Percentiles rank a stretch among this genome's conserved stretches.
Evolutionary conservation across 2,113 vertebrate species (phyloP).

Genomic region (Larimichthys crocea): DNA sequence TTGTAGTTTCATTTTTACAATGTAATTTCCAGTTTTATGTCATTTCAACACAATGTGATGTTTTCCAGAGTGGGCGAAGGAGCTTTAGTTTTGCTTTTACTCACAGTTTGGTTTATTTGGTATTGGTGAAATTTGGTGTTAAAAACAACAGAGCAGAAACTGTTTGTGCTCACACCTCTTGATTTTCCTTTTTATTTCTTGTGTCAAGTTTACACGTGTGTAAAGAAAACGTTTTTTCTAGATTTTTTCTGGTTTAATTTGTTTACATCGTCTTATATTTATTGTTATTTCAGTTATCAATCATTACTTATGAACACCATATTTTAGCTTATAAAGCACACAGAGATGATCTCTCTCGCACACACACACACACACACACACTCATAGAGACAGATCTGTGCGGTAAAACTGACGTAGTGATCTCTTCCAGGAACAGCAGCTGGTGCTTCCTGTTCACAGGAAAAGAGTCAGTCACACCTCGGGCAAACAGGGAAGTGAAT

Average conservation of each 20-base stretch:
- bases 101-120: neutral
- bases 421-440: conserved; percentile 71
- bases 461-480: conserved; percentile 59
- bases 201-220: neutral
- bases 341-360: neutral
- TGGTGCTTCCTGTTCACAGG: conserved; percentile 66
- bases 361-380: conserved; percentile 5
- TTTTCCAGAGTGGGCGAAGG: conserved; percentile 3
- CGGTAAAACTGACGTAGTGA: conserved; percentile 28
- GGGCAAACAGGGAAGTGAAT: conserved; percentile 64
- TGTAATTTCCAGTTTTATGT: neutral
- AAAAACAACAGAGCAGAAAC: neutral
- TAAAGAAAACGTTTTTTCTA: neutral
- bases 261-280: neutral
- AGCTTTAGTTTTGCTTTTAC: neutral
- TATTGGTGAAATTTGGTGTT: neutral
- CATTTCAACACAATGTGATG: neutral
- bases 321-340: neutral
- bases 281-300: neutral
- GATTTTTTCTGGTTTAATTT: neutral
- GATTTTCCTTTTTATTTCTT: neutral
- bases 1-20: conserved; percentile 12
- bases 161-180: neutral
- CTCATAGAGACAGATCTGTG: neutral
- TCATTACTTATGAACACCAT: neutral